A percentile compares a stretch with the other conserved stretches of the same genome.
Conservation (phyloP, 2,113 vertebrate species). For the Mesocricetus auratus region DNA sequence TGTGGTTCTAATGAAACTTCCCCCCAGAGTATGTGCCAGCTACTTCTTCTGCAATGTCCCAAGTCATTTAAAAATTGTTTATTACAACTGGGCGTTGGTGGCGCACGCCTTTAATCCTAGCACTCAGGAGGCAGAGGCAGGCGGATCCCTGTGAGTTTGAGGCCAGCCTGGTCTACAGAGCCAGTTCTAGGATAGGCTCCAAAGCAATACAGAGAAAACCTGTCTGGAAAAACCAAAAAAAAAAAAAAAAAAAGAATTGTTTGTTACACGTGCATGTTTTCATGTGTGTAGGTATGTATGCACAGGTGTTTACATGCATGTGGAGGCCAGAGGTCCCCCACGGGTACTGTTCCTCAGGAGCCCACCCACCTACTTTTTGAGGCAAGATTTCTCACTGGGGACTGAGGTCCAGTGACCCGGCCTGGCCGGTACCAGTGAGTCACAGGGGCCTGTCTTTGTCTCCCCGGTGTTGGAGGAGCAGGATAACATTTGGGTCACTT, state of each 20-base stretch:
- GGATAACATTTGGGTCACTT: neutral
- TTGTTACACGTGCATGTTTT: neutral
- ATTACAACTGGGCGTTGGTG: no score
- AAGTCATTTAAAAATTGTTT: neutral
- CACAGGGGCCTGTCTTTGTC: neutral
- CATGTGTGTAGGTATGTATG: neutral
- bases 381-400: neutral
- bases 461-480: neutral
- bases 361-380: neutral
- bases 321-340: neutral
- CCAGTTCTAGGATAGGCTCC: no score
- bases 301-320: neutral
- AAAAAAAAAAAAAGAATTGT: no score
- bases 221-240: no score
- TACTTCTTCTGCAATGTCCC: neutral
- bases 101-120: no score
- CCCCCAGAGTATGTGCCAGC: fast-evolving
- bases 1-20: neutral
- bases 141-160: no score
- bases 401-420: neutral
- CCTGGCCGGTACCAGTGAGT: neutral
- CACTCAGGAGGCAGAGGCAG: no score
- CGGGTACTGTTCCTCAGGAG: neutral
- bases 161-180: no score
- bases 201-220: no score